phyloP scores from a whole-genome alignment of 1,140 invertebrate genomes.

The Meloidogyne exigua region DNA sequence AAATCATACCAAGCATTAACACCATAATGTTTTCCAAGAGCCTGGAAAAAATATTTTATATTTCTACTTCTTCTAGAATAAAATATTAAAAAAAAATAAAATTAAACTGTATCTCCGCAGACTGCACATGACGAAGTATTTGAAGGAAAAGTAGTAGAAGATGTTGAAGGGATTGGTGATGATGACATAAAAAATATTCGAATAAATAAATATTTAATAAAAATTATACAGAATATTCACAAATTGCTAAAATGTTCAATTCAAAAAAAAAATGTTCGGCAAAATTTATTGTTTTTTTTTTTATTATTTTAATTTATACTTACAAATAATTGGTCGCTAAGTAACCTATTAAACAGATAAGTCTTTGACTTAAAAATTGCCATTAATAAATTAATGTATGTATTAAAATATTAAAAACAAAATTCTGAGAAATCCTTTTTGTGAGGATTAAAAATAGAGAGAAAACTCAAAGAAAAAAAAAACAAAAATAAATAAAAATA shows the following conservation, averaged over 20 bases:
- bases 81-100: background rate
- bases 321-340: background rate
- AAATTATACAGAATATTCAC: too few species aligned
- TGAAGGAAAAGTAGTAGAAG: background rate
- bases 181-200: background rate
- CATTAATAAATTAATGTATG: background rate
- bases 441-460: too few species aligned
- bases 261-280: background rate
- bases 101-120: conserved; percentile 48
- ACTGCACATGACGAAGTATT: conserved; percentile 37
- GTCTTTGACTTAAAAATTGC: background rate
- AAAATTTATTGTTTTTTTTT: background rate
- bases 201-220: background rate
- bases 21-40: conserved; percentile 56
- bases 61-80: too few species aligned
- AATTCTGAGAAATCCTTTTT: background rate
- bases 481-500: too few species aligned
- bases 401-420: background rate
- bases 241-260: too few species aligned
- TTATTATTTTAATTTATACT: background rate
- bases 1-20: conserved; percentile 51
- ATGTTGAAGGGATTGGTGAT: background rate
- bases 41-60: conserved; percentile 31
- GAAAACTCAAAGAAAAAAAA: too few species aligned
- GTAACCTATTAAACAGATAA: background rate